Conservation (phyloP, 2,113 vertebrate genomes). For the Isurus oxyrinchus region DNA sequence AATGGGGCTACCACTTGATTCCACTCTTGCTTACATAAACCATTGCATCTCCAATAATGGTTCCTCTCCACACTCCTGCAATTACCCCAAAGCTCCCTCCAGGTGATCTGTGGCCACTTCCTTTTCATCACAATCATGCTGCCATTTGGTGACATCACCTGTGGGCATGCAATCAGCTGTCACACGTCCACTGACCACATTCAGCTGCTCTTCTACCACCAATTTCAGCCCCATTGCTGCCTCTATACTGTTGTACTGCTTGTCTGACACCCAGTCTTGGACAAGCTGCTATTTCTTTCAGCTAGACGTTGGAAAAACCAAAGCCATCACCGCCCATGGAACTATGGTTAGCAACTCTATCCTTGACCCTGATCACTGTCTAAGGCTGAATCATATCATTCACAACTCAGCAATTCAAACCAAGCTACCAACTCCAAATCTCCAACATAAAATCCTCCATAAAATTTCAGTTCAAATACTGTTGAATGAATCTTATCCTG, state of each 20-base stretch:
- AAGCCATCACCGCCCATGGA: background rate
- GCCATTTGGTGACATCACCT: background rate
- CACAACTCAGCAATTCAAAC: background rate
- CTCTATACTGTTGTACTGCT: background rate
- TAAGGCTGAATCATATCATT: background rate
- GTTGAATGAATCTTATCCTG: background rate
- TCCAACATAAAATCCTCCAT: background rate
- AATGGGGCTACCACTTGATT: background rate
- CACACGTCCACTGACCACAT: background rate
- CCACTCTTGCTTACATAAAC: background rate
- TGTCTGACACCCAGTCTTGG: background rate
- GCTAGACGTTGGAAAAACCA: background rate
- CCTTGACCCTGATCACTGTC: too few relatives aligned
- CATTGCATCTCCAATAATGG: background rate
- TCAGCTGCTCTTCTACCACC: background rate
- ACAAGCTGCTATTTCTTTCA: background rate
- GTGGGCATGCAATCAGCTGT: background rate
- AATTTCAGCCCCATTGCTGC: background rate
- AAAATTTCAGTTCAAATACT: background rate
- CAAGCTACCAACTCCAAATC: background rate
- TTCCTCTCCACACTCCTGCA: background rate
- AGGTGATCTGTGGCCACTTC: background rate
- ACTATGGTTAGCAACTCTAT: too few relatives aligned
- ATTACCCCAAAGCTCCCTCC: too few relatives aligned
- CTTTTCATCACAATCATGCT: background rate